Base-by-base conservation (phyloP, 92 coral and sea anemone species). In the Epizoanthus fatuus region DNA sequence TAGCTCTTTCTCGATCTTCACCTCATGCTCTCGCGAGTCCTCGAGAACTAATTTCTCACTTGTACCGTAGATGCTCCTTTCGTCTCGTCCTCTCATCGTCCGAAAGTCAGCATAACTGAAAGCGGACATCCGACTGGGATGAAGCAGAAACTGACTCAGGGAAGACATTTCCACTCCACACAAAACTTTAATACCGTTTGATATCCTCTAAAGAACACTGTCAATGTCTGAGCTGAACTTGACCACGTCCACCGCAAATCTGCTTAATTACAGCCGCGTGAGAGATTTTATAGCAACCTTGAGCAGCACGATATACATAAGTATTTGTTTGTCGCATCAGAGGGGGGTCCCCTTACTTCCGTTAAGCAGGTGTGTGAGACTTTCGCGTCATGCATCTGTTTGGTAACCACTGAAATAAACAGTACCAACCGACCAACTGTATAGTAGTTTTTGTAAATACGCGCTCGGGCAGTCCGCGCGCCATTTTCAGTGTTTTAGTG, bases 291-390 rank as follows among this genome's bases (percentile, higher is more conserved):
- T 90, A 92, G 88, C 76, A 87, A 84, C 35, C 44, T 53, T 59
- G 49, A 62, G 45, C 78, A 81, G 70, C 86, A 72, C 86, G 84
- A 77, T 54, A 81, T 87, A 79, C 57, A 72, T 29, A 86, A 80
- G 74, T 81, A 69, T 77, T 87, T 94, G 92, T 90, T 92, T 90
- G 92, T 63, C 74, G 86, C 91, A 53, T 57, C 92, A 73, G 81
- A 74, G 96, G 98, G 98, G 98, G 95, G 86, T 42, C 42, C 47
- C 14, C 51, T 66, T 73, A 74, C 75, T 86, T 86, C 92, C 89
- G 78, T 81, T 59, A 75, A 85, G 87, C 93, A 92, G 95, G 93
- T 94, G 98, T 87, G 72, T 80, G 77, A 6, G 55, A 59, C 72
- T 47, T 38, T 52, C 65, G 88, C 76, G 93, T 72, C 86, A 82